Conservation (phyloP, 53 echinoderm and acorn worm species). For the Astropecten irregularis region DNA sequence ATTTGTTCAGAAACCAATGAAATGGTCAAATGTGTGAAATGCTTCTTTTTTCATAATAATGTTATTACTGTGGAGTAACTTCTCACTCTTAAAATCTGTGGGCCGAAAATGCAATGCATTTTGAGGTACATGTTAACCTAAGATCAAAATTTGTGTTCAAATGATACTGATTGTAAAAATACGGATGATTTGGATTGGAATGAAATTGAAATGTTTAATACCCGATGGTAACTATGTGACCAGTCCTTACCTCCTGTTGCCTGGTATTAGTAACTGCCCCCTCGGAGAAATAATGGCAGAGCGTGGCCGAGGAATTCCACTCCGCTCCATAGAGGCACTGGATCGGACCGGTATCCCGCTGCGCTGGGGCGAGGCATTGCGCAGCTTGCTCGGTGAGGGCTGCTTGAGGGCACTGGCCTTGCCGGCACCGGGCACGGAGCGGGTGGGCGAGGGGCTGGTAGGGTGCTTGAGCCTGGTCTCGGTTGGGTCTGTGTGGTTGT, state of each 20-base stretch:
- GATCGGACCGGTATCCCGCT: slow-evolving; percentile 94
- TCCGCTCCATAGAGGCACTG: slow-evolving; percentile 69
- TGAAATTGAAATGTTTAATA: too few relatives aligned
- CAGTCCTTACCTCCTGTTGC: slow-evolving; percentile 58
- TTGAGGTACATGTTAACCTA: too few relatives aligned
- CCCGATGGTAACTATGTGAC: too few relatives aligned
- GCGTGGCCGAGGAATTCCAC: slow-evolving; percentile 80
- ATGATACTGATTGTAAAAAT: too few relatives aligned
- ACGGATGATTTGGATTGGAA: too few relatives aligned
- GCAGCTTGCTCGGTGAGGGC: slow-evolving; percentile 86
- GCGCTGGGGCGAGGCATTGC: slow-evolving; percentile 82
- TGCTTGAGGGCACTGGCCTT: slow-evolving; percentile 68
- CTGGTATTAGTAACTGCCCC: slow-evolving; percentile 45
- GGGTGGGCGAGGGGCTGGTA: slow-evolving; percentile 59
- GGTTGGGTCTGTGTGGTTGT: slow-evolving; percentile 40
- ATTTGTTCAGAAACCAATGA: too few relatives aligned
- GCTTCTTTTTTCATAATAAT: too few relatives aligned
- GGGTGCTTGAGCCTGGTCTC: slow-evolving; percentile 69
- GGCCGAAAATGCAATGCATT: too few relatives aligned
- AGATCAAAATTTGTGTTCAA: too few relatives aligned
- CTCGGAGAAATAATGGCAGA: slow-evolving; percentile 66
- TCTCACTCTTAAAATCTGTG: too few relatives aligned
- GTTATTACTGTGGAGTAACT: too few relatives aligned
- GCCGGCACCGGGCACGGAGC: slow-evolving; percentile 25
- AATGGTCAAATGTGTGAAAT: too few relatives aligned